phyloP scores from a whole-genome alignment of 2,888 invertebrate species.

The Microplitis deprimator region DNA sequence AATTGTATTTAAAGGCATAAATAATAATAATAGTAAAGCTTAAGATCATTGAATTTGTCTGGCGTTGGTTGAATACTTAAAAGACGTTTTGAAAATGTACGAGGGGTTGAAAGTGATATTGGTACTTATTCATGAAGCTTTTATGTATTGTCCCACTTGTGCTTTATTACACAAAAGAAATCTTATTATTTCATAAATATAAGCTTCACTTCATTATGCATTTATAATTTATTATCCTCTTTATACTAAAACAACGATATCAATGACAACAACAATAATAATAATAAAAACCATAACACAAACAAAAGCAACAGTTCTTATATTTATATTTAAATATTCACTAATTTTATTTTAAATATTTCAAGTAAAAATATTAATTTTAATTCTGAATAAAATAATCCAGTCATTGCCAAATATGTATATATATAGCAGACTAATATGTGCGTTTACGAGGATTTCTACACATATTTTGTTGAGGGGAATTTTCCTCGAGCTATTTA shows the following conservation, averaged over 20 bases:
- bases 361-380: too few species aligned
- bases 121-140: slow-evolving; percentile 10
- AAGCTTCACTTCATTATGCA: neutral
- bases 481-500: slow-evolving; percentile 30
- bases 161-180: slow-evolving; percentile 10
- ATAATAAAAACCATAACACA: neutral
- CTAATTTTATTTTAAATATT: too few species aligned
- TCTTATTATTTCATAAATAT: slow-evolving; percentile 22
- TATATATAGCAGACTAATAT: neutral
- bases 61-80: neutral
- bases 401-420: neutral
- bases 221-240: neutral
- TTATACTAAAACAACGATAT: neutral
- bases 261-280: neutral
- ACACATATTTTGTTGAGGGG: slow-evolving; percentile 23
- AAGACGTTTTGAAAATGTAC: slow-evolving; percentile 26
- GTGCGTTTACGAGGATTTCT: slow-evolving; percentile 9
- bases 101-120: slow-evolving; percentile 32
- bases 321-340: too few species aligned
- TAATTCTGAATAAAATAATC: neutral
- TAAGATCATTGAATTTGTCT: slow-evolving; percentile 21
- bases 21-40: slow-evolving; percentile 22
- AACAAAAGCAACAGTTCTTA: too few species aligned
- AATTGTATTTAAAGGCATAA: slow-evolving; percentile 8
- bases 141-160: slow-evolving; percentile 8